Conservation (phyloP, 35 echinoderm and acorn worm genomes). For the Diadema setosum region DNA sequence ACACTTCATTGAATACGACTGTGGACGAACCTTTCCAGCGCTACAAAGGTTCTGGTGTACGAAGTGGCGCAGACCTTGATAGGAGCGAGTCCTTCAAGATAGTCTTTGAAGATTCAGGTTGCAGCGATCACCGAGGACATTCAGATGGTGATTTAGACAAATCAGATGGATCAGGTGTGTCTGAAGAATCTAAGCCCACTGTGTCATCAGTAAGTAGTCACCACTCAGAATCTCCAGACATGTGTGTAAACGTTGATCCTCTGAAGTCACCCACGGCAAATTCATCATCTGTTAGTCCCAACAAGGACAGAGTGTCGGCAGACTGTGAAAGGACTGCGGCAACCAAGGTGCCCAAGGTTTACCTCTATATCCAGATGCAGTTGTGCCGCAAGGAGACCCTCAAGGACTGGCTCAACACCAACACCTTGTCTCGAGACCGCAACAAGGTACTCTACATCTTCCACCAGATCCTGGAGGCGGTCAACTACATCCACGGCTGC, state of each 20-base stretch:
- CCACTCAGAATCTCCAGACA: too few species aligned
- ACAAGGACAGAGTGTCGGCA: too few species aligned
- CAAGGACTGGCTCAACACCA: conserved; percentile 67
- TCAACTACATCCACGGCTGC: conserved; percentile 74
- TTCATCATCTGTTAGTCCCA: too few species aligned
- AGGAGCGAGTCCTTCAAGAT: neutral
- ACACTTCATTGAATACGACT: neutral
- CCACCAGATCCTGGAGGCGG: conserved; percentile 65
- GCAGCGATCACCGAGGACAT: neutral
- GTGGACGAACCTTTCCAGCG: neutral
- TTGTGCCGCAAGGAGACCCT: conserved; percentile 78
- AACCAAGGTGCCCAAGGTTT: conserved; percentile 31
- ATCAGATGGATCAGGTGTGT: too few species aligned
- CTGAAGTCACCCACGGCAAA: too few species aligned
- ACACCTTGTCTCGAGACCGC: conserved; percentile 22
- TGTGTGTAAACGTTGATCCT: too few species aligned
- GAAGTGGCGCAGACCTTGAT: neutral
- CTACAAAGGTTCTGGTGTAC: neutral
- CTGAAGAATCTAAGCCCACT: too few species aligned
- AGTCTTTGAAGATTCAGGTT: neutral
- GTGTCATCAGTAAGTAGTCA: neutral
- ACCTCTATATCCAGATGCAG: conserved; percentile 89
- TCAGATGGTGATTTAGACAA: too few species aligned
- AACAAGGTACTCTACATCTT: conserved; percentile 72
- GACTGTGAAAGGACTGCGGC: too few species aligned